Evolutionary conservation across 2,888 invertebrate genomes (phyloP).

Genomic region (Andrena trimmerana): DNA sequence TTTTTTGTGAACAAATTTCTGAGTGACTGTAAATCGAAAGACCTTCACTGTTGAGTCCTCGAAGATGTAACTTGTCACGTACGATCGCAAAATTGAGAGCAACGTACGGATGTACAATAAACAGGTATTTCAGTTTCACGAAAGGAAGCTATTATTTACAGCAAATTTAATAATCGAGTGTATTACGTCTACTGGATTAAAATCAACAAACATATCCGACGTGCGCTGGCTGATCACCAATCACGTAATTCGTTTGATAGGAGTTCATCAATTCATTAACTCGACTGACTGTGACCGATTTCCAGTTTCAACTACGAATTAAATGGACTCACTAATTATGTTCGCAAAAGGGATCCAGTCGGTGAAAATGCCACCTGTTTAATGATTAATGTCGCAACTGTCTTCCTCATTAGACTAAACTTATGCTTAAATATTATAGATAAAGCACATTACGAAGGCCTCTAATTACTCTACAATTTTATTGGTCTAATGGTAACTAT

Average conservation of each 20-base stretch:
- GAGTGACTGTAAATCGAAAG: too few species aligned
- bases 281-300: slow-evolving; percentile 21
- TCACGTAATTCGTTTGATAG: slow-evolving; percentile 23
- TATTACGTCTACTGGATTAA: not conserved
- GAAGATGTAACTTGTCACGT: too few species aligned
- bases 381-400: too few species aligned
- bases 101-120: not conserved
- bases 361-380: slow-evolving; percentile 14
- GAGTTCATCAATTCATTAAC: slow-evolving; percentile 34
- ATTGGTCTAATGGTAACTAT: too few species aligned
- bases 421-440: too few species aligned
- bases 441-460: too few species aligned
- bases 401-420: too few species aligned
- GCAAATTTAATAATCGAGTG: not conserved
- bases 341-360: not conserved
- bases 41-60: too few species aligned
- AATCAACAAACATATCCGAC: not conserved
- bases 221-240: not conserved
- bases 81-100: not conserved
- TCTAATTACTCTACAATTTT: too few species aligned
- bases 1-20: too few species aligned
- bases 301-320: slow-evolving; percentile 9
- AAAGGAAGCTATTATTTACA: not conserved
- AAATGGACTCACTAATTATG: slow-evolving; percentile 23
- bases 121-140: not conserved